phyloP scores from a whole-genome alignment of 2,797 vertebrate species.

The Enteromius radiatus region DNA sequence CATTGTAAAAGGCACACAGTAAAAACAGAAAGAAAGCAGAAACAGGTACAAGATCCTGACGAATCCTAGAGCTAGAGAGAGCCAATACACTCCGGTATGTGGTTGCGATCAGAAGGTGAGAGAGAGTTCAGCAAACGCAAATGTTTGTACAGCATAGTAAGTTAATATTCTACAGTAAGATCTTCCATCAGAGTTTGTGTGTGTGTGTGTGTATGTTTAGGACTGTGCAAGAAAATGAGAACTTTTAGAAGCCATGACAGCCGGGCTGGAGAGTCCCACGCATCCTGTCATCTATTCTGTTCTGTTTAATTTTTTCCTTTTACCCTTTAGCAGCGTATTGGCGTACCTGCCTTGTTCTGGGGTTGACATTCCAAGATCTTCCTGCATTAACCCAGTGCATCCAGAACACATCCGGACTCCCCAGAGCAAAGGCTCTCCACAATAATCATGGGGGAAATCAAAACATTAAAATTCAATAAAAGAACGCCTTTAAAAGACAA shows the following conservation, averaged over 20 bases:
- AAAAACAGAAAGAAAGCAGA: slow-evolving; percentile 30
- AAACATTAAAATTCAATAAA: slow-evolving; percentile 37
- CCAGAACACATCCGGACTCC: slow-evolving; percentile 52
- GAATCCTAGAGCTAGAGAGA: slow-evolving; percentile 38
- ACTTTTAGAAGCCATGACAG: slow-evolving; percentile 47
- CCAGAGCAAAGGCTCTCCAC: slow-evolving; percentile 55
- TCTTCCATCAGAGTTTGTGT: slow-evolving; percentile 35
- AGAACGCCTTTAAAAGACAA: slow-evolving; percentile 54
- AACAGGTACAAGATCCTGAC: slow-evolving; percentile 31
- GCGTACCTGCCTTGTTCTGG: slow-evolving; percentile 61
- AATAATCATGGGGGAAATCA: slow-evolving; percentile 41
- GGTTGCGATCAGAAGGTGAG: slow-evolving; percentile 7
- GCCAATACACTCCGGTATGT: slow-evolving; percentile 33
- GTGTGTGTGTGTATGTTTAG: background rate
- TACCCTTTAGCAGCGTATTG: slow-evolving; percentile 72
- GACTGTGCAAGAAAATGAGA: slow-evolving; percentile 58
- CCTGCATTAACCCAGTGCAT: slow-evolving; percentile 49
- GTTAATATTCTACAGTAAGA: slow-evolving; percentile 58
- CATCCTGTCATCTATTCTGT: slow-evolving; percentile 44
- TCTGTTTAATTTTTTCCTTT: slow-evolving; percentile 24
- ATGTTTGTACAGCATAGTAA: slow-evolving; percentile 58
- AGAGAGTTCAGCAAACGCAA: slow-evolving; percentile 51
- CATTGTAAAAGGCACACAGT: slow-evolving; percentile 55
- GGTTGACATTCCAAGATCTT: slow-evolving; percentile 76
- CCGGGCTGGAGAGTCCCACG: slow-evolving; percentile 40